Conservation (phyloP, 2,797 vertebrate species). For the Heterohyrax brucei region DNA sequence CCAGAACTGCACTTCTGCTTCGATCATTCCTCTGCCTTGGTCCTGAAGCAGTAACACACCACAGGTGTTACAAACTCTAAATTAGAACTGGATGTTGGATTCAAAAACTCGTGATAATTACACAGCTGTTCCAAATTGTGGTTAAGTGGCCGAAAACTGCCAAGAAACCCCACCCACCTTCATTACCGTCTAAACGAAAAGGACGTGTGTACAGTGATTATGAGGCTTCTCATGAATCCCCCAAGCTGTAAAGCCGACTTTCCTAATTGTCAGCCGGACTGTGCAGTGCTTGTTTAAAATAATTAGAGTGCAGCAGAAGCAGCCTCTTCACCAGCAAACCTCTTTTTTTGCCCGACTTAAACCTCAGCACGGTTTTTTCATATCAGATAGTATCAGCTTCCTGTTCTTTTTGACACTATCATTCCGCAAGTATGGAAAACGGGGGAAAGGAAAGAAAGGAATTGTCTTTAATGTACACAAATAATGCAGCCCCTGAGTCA, state of each 20-base stretch:
- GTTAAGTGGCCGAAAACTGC: conserved; percentile 85
- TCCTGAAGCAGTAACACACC: conserved; percentile 67
- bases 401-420: conserved; percentile 90
- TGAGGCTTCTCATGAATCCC: conserved; percentile 89
- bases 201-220: conserved; percentile 87
- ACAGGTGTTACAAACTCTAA: conserved; percentile 78
- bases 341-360: conserved; percentile 67
- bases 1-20: conserved; percentile 26
- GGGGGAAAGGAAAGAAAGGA: conserved; percentile 82
- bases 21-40: conserved; percentile 5
- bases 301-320: conserved; percentile 91
- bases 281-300: conserved; percentile 92
- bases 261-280: conserved; percentile 93
- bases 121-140: conserved; percentile 85
- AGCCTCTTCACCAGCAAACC: conserved; percentile 78
- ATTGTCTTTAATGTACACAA: conserved; percentile 91
- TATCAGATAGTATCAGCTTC: conserved; percentile 90
- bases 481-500: conserved; percentile 86
- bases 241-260: conserved; percentile 89
- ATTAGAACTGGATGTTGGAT: conserved; percentile 81
- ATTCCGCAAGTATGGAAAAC: conserved; percentile 90
- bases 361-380: conserved; percentile 89
- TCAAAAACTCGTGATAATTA: conserved; percentile 80
- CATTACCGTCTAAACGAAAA: conserved; percentile 88
- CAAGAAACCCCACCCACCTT: conserved; percentile 87